Base-by-base conservation (phyloP, 1,140 invertebrate genomes). In the Drosophila mojavensis region DNA sequence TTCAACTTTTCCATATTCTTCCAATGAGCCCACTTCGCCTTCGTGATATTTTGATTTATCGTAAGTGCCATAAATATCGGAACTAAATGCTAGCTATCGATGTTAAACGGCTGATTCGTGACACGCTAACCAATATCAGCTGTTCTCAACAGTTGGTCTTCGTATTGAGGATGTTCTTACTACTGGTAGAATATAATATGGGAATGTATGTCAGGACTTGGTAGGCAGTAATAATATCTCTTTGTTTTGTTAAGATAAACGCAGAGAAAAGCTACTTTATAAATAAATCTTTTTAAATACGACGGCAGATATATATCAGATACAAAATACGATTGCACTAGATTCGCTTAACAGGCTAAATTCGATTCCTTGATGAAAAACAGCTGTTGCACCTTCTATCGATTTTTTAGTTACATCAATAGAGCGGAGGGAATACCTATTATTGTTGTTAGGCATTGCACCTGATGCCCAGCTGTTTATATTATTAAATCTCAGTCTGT, bases 21-120 rank as follows among this genome's bases (percentile, higher is more conserved):
- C 70, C 64, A 73, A 63, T 73, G 63, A 60, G 63, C 55, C 48
- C 68, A 71, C 68, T 71, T 71, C 43, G 68, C 17, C 53, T 56
- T 67, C 64, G 43, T 71, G 68, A 51, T 71, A 71, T 65, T 71
- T 64, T 65, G 61, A 71, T 71, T 67, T 67, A 67, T 67, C 64
- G 64, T 59, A 26, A 48, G 39, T 54, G 39, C 39, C 17, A 48
- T 36, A 54, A 61, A 10, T 70, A 70, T 70, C 60, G 67, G 63
- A 58, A 59, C 28, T 59, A 47, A n/a, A 33, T 6, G 10, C 4
- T 0, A 20, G n/a, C 13, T 15, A 71, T 71, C 68, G 62, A 59
- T 47, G 24, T 7, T 13, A 26, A 72, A 67, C 63, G 63, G 47
- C 54, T 72, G 62, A 39, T 66, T 33, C 63, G 62, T 67, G 69